Evolutionary conservation across 2,113 vertebrate genomes (phyloP).

Genomic region (Paradisaea rubra): DNA sequence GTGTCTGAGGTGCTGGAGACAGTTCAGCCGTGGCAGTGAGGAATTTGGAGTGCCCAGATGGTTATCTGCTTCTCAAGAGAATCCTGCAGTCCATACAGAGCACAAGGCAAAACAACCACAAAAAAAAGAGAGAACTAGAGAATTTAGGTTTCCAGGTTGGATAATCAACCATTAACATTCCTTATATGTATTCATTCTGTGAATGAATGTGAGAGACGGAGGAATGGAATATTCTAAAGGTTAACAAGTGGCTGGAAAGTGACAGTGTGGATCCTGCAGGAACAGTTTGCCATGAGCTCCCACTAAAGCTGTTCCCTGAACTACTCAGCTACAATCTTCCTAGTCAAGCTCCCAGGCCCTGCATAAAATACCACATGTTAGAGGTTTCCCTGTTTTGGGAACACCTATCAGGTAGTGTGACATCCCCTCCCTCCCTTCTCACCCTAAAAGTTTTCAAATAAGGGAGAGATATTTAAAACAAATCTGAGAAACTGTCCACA

Average conservation of each 20-base stretch:
- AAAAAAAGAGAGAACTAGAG: neutral
- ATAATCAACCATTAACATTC: neutral
- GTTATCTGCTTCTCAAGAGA: neutral
- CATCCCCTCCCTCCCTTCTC: neutral
- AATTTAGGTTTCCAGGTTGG: neutral
- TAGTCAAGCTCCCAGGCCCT: neutral
- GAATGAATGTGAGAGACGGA: neutral
- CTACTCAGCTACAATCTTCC: neutral
- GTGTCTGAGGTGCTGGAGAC: neutral
- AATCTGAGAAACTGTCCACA: neutral
- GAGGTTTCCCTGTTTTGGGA: neutral
- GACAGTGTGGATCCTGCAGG: neutral
- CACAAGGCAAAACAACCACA: neutral
- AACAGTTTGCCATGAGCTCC: neutral
- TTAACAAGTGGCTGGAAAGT: neutral
- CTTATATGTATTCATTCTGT: neutral
- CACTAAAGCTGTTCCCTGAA: neutral
- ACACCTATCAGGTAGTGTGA: neutral
- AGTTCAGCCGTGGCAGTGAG: neutral
- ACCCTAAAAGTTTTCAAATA: neutral
- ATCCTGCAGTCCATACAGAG: neutral
- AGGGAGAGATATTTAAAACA: neutral
- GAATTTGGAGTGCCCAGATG: slow-evolving; percentile 3
- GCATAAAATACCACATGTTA: neutral
- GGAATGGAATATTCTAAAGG: neutral